A percentile compares a stretch with the other conserved stretches of the same genome.
Conservation (phyloP, 2,113 vertebrate genomes). For the Thermophis baileyi region DNA sequence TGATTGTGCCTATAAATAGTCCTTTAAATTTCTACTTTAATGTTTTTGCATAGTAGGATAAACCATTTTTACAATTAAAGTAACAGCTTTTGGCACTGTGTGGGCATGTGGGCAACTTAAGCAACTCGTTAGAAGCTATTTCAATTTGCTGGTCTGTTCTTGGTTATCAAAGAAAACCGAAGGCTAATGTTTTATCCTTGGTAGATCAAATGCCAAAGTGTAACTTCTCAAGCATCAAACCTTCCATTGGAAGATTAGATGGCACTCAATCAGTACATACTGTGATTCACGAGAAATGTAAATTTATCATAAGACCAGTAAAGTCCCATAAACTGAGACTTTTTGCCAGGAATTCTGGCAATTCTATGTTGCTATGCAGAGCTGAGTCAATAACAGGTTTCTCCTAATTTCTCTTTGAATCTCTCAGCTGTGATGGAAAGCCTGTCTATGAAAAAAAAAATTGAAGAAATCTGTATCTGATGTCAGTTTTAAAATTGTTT, state of each 20-base stretch:
- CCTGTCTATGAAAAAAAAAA: not conserved
- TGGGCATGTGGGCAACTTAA: not conserved
- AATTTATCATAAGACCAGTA: not conserved
- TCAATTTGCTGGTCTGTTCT: not conserved
- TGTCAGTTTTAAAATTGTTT: not conserved
- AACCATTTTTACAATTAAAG: not conserved
- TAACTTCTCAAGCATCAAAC: not conserved
- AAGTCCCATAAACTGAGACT: not conserved
- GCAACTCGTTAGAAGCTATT: not conserved
- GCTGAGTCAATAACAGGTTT: not conserved
- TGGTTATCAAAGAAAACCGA: not conserved
- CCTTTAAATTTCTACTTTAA: not conserved
- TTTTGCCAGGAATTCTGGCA: not conserved
- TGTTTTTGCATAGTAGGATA: not conserved
- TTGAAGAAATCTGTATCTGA: not conserved
- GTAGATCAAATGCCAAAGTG: not conserved
- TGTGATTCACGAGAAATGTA: not conserved
- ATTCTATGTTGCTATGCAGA: not conserved
- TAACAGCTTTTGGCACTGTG: not conserved
- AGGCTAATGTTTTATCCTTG: not conserved
- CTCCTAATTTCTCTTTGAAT: not conserved
- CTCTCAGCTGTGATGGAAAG: not conserved
- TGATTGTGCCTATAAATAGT: not conserved
- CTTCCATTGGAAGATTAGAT: not conserved
- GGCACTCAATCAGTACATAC: not conserved